Base-by-base conservation (phyloP, 2,113 vertebrate genomes). In the Hemiprocne comata region DNA sequence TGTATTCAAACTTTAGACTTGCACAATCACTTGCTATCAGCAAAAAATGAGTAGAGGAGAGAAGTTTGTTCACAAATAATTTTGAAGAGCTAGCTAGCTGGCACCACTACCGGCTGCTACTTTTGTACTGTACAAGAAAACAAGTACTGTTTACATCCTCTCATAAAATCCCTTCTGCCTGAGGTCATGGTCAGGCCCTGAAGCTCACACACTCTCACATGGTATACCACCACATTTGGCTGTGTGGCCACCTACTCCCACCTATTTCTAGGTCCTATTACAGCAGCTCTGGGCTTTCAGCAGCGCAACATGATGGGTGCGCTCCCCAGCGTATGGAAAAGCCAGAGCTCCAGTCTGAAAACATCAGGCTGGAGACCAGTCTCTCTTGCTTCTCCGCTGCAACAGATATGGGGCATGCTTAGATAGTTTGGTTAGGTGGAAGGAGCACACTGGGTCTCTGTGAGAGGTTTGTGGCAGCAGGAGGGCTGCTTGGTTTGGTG, bases 321-420 rank as follows among this genome's bases (percentile, higher is more conserved):
- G 20, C 11, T 77, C 21, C 38, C 25, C 5, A 4, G 14, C 10
- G 40, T 0, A 1, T 0, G 1, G 53, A 42, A 77, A 46, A 82
- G 7, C 11, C 61, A 78, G 40, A 19, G 38, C 12, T 50, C 5
- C 36, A 33, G 44, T 69, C 65, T 40, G 46, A 46, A 67, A 91
- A 54, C 15, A 46, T 11, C 17, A 46, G 33, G 12, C 15, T 76
- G 48, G 44, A 88, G 61, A 69, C 3, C 26, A 71, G 29, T 2
- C 17, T 5, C n/a, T 76, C 53, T 38, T 24, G 3, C 33, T 65
- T 31, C 46, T 44, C 46, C 7, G 3, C 31, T 38, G 46, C 26
- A 46, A 9, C 7, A 51, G 40, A 26, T 13, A 28, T 1, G 13
- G n/a, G 54, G 23, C 8, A 2, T 28, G 16, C 28, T 65, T 25